phyloP scores from a whole-genome alignment of 2,888 invertebrate genomes.

The Orthosia gracilis region DNA sequence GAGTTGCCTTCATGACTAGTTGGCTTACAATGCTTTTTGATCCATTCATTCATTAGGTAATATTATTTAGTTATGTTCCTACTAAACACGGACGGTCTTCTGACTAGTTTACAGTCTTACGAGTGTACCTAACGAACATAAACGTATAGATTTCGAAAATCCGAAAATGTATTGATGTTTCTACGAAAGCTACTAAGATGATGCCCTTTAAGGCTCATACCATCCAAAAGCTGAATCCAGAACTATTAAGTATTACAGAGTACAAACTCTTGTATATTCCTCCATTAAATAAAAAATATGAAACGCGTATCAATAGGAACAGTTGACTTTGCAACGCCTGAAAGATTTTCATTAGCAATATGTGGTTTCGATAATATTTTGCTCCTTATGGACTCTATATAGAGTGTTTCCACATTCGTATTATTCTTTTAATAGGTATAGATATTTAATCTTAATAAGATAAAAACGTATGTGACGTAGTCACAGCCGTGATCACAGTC shows the following conservation, averaged over 20 bases:
- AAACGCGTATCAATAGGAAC: neutral
- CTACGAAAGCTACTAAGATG: neutral
- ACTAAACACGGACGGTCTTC: neutral
- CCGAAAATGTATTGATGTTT: neutral
- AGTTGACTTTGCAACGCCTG: slow-evolving; percentile 15
- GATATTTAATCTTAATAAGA: neutral
- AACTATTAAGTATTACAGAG: too few species aligned
- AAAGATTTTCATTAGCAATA: slow-evolving; percentile 26
- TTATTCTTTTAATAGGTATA: too few species aligned
- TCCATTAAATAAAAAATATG: neutral
- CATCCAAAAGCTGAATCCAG: neutral
- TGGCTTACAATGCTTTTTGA: neutral
- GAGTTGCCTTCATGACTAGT: slow-evolving; percentile 18
- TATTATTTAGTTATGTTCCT: slow-evolving; percentile 3
- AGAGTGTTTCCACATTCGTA: too few species aligned
- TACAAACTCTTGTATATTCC: neutral
- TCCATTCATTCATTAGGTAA: neutral
- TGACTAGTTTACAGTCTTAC: neutral
- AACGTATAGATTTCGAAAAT: neutral
- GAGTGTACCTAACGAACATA: neutral
- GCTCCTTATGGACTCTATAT: neutral
- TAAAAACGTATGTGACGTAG: neutral
- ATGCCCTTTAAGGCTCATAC: neutral
- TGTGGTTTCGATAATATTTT: slow-evolving; percentile 2
- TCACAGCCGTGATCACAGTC: too few species aligned